Base-by-base conservation (phyloP, 1,140 invertebrate genomes). In the Atta colombica region DNA sequence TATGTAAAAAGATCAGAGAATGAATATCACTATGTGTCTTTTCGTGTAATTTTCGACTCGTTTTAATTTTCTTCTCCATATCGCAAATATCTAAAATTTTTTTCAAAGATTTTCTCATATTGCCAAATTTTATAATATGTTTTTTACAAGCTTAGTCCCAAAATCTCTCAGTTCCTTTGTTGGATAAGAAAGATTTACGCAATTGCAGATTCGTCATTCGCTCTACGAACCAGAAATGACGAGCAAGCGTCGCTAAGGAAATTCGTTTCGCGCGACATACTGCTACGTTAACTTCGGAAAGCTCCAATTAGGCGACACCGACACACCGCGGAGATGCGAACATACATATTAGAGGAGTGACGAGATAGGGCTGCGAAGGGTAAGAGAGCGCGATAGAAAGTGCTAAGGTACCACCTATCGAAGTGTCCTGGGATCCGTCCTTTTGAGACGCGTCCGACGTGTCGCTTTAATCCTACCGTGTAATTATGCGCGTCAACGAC, bases 301-400 rank as follows among this genome's bases (percentile, higher is more conserved):
- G 94, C 93, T 94, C 89, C 94, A 94, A 94, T 94, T 94, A 94
- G 88, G 87, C 91, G 68, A 77, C 89, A 60, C 28, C n/a, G 53
- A 39, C 71, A 45, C 65, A 71, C 61, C 66, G 65, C 77, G 65
- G 31, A 21, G 39, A n/a, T 68, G 63, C 61, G 35, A 80, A 66
- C 65, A 10, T 39, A 63, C 25, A 66, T 51, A 61, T 39, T 66
- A 49, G 85, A 53, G 35, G 10, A 71, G 31, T 53, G 63, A 49
- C 53, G 55, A 28, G 63, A 72, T 72, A 60, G 68, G 18, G 7
- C n/a, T 51, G 80, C 39, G 80, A 61, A 61, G 69, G 28, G 55
- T 49, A 39, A 74, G 71, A n/a, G 58, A 75, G n/a, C 39, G 66
- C 51, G 74, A 31, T 77, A 45, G 39, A 45, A 10, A 45, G 39